phyloP scores from a whole-genome alignment of 1,140 invertebrate genomes.

The Carposina sasakii region DNA sequence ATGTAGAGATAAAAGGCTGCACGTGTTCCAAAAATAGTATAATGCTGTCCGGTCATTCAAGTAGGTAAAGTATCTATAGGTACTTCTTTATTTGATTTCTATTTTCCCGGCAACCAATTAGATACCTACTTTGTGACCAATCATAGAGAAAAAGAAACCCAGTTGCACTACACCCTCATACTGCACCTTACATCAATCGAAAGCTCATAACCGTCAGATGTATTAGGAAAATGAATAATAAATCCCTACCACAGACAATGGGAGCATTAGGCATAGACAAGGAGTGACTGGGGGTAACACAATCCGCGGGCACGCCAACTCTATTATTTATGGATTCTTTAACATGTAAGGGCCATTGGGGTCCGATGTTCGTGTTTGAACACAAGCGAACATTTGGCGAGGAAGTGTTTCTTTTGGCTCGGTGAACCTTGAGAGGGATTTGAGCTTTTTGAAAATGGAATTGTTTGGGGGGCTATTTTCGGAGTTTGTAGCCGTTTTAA shows the following conservation, averaged over 20 bases:
- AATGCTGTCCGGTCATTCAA: too few species aligned
- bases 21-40: too few species aligned
- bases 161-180: too few species aligned
- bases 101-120: too few species aligned
- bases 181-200: too few species aligned
- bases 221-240: constrained; percentile 69
- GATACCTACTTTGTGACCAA: too few species aligned
- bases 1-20: too few species aligned
- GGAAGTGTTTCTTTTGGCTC: constrained; percentile 64
- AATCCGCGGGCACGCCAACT: constrained; percentile 63
- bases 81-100: too few species aligned
- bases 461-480: constrained; percentile 1
- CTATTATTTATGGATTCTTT: constrained; percentile 72
- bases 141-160: too few species aligned
- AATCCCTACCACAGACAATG: constrained; percentile 67
- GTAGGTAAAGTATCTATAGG: too few species aligned
- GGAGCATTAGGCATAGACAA: constrained; percentile 58
- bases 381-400: constrained; percentile 59
- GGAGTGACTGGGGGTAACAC: constrained; percentile 44
- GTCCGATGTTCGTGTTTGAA: constrained; percentile 26
- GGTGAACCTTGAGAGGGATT: constrained; percentile 44
- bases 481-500: too few species aligned
- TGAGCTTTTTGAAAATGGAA: constrained; percentile 25
- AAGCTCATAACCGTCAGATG: constrained; percentile 57
- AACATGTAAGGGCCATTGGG: constrained; percentile 62